Base-by-base conservation (phyloP, 2,888 invertebrate species). In the Eutolmus rufibarbis region DNA sequence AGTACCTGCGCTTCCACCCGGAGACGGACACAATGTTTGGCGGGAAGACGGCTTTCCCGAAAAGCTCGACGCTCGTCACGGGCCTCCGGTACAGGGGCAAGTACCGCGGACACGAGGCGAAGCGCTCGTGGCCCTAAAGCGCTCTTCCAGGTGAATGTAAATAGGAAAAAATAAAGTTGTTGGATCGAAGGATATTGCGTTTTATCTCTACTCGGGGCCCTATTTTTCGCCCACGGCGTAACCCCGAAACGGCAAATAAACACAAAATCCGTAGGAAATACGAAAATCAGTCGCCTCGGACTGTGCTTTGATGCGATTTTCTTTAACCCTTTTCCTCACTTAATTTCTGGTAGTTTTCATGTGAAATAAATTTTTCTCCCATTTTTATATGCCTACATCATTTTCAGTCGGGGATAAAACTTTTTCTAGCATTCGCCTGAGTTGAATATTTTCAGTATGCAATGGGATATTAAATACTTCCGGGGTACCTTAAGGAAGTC, bases 31-130 rank as follows among this genome's bases (percentile, higher is more conserved):
- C 94, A 0, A 93, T 93, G 91, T 96, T 97, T 91, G 94, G 94
- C 89, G 98, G 98, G 9, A 92, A 95, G 89, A 95, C 97, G 37
- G 98, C 97, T 0, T 98, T 96, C 91, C 97, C 98, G 1, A 95
- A 95, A 90, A 96, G 96, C 90, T 97, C 97, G 1, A 97, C 97
- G 0, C 92, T 97, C 86, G 97, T 98, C 0, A 95, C 97, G 0
- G 97, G 98, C 43, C 91, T 98, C 3, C 97, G 96, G 91, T 94
- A 96, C 89, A 96, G 95, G 89, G 95, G 96, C 90, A 98, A 97
- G 92, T 98, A 97, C 92, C 94, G 94, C 89, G 96, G 96, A 0
- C 95, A 95, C 91, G 92, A 92, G 88, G 96, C 96, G 14, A 95
- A 95, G 90, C 93, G 93, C 88, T 94, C 94, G 0, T 95, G 94